A percentile compares a stretch with the other conserved stretches of the same genome.
phyloP scores from a whole-genome alignment of 2,888 invertebrate genomes.

The Drosophila seclusa region DNA sequence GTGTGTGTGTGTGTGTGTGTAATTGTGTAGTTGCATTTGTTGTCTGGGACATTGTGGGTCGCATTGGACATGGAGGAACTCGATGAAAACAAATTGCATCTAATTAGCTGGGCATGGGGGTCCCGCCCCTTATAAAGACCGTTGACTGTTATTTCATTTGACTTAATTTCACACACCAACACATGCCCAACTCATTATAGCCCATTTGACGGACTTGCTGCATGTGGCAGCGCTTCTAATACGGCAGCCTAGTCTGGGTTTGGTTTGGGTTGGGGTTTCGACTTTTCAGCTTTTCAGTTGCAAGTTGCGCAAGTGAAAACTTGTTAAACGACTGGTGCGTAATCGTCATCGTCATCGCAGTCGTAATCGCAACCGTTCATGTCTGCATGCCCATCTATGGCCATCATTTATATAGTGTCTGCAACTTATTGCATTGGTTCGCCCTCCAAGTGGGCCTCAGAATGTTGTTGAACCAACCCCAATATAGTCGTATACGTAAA shows the following conservation, averaged over 20 bases:
- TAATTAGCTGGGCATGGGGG: conserved; percentile 56
- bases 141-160: conserved; percentile 31
- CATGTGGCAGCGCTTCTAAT: conserved; percentile 20
- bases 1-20: conserved; percentile 4
- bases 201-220: background rate
- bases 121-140: conserved; percentile 54
- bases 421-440: background rate
- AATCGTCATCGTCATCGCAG: conserved; percentile 31
- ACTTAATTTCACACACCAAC: conserved; percentile 41
- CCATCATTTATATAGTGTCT: conserved; percentile 29
- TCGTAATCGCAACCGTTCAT: conserved; percentile 2
- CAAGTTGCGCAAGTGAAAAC: conserved; percentile 58
- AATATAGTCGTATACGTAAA: background rate
- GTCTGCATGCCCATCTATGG: conserved; percentile 32
- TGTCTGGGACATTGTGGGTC: conserved; percentile 47
- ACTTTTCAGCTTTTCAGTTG: background rate
- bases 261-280: background rate
- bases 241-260: conserved; percentile 20
- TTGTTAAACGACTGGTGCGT: conserved; percentile 40
- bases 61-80: conserved; percentile 34
- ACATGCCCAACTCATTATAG: conserved; percentile 30
- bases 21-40: conserved; percentile 18
- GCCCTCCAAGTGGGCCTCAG: conserved; percentile 20
- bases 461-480: conserved; percentile 17
- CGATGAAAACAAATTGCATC: conserved; percentile 76